Evolutionary conservation across 2,113 vertebrate species (phyloP).

Genomic region (Eretmochelys imbricata): DNA sequence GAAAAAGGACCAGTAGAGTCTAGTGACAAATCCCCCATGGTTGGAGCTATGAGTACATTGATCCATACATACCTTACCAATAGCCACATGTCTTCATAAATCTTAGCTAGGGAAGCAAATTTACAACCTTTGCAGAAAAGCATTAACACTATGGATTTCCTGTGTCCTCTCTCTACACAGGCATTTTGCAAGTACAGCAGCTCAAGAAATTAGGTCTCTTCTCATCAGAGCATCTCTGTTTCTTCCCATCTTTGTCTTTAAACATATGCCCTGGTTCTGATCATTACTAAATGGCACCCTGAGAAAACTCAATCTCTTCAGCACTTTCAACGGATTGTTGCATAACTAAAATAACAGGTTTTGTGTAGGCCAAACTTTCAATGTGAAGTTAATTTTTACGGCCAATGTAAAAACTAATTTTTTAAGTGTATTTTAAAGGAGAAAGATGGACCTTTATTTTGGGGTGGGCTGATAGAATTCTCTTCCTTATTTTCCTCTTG

Average conservation of each 20-base stretch:
- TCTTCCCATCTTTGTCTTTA: neutral
- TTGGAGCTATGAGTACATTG: neutral
- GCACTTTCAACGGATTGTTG: neutral
- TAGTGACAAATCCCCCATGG: neutral
- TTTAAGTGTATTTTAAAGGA: neutral
- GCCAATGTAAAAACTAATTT: fast-evolving
- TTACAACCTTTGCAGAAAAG: neutral
- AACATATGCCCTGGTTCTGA: neutral
- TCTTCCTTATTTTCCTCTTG: slow-evolving; percentile 1
- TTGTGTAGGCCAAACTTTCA: neutral
- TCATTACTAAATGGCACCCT: neutral
- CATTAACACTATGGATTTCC: neutral
- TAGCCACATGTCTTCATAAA: slow-evolving; percentile 13
- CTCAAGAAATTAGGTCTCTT: fast-evolving
- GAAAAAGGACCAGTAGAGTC: neutral
- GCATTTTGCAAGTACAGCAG: neutral
- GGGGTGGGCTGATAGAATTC: neutral
- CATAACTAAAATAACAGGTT: neutral
- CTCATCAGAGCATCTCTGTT: neutral
- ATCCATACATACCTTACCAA: neutral
- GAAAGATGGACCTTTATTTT: neutral
- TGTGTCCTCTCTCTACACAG: neutral
- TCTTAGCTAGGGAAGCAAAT: neutral
- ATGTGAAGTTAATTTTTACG: neutral
- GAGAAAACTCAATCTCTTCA: neutral